Base-by-base conservation (phyloP, 2,113 vertebrate species). In the Rostratula benghalensis region DNA sequence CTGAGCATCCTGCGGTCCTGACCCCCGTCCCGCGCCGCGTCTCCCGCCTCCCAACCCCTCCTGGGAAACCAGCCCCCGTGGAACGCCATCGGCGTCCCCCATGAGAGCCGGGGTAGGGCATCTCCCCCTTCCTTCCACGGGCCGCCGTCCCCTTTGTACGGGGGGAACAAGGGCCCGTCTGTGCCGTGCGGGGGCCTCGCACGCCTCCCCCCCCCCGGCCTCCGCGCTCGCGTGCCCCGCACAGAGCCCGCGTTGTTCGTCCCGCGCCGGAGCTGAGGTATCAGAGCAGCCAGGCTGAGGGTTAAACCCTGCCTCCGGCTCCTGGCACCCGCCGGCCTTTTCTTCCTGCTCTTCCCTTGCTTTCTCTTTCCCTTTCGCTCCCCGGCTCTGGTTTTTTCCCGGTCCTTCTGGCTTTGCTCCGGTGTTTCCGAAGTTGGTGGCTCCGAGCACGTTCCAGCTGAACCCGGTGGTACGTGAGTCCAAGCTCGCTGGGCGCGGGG, bases 111-210 rank as follows among this genome's bases (percentile, higher is more conserved):
- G 59, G 23, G 7, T 4, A 35, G 5, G 69, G 88, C 50, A 22
- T 45, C 51, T 77, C 75, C 24, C 60, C 14, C 10, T 1, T 0
- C 19, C 51, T 64, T 83, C 61, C 48, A 9, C 6, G 74, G 92
- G 92, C 75, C 13, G 19, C 75, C 27, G 14, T 97, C 91, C 94
- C 91, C 97, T 97, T 97, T 98, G 97, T 98, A 73, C 73, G 28
- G 87, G 68, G 76, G 76, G 71, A 97, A 98, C 98, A 98, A 98
- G 95, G 92, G 81, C 79, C 5, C 28, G 65, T 97, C 87, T 96
- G 97, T 97, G 91, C 20, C 27, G 92, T 13, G 30, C 4, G 9
- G 87, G 77, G 74, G 70, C 83, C 86, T 92, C 89, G 31, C 94
- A 93, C 81, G 81, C 94, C 97, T 83, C 68, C 90, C 88, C 46